Conservation (phyloP, 2,888 invertebrate species). For the Drosophila emarginata region DNA sequence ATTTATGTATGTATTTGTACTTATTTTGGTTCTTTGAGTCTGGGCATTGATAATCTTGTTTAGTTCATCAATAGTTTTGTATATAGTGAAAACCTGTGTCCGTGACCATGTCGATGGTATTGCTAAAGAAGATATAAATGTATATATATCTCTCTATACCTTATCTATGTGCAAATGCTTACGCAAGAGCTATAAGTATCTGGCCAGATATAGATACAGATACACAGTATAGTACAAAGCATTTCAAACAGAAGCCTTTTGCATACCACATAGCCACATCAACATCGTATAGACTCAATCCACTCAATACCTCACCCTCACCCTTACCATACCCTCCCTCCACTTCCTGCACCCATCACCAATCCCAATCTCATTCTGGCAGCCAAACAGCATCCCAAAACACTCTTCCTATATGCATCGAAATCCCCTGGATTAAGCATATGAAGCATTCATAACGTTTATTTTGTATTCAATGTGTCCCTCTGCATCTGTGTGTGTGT, state of each 20-base stretch:
- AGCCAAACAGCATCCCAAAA: slow-evolving; percentile 12
- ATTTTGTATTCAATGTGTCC: slow-evolving; percentile 58
- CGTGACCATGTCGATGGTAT: slow-evolving; percentile 4
- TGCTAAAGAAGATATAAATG: slow-evolving; percentile 8
- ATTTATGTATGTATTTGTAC: slow-evolving; percentile 29
- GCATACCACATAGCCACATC: slow-evolving; percentile 9
- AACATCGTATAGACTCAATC: slow-evolving; percentile 9
- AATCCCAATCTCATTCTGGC: slow-evolving; percentile 1
- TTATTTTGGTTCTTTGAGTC: slow-evolving; percentile 17
- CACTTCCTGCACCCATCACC: background rate
- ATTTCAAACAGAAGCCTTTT: slow-evolving; percentile 16
- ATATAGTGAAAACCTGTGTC: slow-evolving; percentile 2
- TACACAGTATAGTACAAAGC: background rate
- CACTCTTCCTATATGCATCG: slow-evolving; percentile 76
- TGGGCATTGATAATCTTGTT: slow-evolving; percentile 17
- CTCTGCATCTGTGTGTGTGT: background rate
- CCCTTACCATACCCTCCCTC: background rate
- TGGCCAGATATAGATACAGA: slow-evolving; percentile 26
- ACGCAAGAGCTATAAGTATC: slow-evolving; percentile 43
- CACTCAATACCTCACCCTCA: background rate
- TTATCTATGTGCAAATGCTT: slow-evolving; percentile 41
- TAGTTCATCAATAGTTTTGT: slow-evolving; percentile 21
- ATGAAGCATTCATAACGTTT: slow-evolving; percentile 81
- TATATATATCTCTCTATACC: slow-evolving; percentile 15
- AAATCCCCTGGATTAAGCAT: slow-evolving; percentile 82